phyloP scores from a whole-genome alignment of 2,113 vertebrate species.

The Microcebus jonahi region DNA sequence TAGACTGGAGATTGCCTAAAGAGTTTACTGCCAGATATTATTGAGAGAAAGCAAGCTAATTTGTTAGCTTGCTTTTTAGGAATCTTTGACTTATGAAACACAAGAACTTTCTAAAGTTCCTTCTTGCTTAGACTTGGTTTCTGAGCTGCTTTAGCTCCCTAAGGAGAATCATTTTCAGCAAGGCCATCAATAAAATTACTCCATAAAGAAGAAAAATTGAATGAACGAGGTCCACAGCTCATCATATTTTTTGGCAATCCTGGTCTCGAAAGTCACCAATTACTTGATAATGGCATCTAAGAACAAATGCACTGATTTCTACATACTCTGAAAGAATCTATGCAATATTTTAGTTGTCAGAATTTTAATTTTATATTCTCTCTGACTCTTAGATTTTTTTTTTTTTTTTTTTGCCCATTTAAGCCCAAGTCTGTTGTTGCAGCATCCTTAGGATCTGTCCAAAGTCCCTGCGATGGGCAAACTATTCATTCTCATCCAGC shows the following conservation, averaged over 20 bases:
- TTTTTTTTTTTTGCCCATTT: background rate
- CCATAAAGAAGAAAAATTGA: constrained; percentile 35
- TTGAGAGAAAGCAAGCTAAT: background rate
- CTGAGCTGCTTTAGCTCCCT: background rate
- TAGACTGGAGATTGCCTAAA: background rate
- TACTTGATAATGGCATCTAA: background rate
- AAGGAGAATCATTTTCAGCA: constrained; percentile 32
- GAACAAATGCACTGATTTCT: background rate
- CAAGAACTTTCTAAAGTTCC: background rate
- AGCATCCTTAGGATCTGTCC: background rate
- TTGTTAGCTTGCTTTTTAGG: background rate
- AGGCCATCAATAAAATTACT: constrained; percentile 56
- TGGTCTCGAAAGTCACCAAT: background rate
- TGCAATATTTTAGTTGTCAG: background rate
- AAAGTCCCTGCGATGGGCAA: background rate
- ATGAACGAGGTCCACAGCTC: background rate
- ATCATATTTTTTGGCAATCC: background rate
- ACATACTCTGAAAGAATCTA: background rate
- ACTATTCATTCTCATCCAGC: constrained; percentile 65
- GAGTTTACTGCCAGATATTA: background rate
- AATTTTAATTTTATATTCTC: constrained; percentile 42
- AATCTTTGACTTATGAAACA: constrained; percentile 1
- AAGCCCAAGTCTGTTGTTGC: background rate
- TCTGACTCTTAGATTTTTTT: background rate
- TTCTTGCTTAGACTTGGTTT: constrained; percentile 18